Evolutionary conservation across 2,113 vertebrate species (phyloP).

Genomic region (Seriola rivoliana): DNA sequence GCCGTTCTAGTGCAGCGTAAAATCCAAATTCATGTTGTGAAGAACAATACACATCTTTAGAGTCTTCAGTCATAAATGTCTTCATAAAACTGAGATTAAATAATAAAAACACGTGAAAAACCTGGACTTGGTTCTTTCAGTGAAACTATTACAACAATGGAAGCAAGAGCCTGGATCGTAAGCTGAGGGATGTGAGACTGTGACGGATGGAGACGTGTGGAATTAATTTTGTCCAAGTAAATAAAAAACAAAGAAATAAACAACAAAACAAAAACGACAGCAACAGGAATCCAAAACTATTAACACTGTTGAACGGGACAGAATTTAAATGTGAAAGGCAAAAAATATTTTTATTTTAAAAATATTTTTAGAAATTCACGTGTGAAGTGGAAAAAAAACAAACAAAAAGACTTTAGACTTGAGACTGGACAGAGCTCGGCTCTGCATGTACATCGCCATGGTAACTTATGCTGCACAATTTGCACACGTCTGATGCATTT

Average conservation of each 20-base stretch:
- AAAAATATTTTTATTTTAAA: background rate
- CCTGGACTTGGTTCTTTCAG: no score
- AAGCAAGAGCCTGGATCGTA: slow-evolving; percentile 20
- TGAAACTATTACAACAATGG: slow-evolving; percentile 5
- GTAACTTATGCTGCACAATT: no score
- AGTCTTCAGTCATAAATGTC: no score
- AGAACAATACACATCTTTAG: no score
- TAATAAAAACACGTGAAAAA: background rate
- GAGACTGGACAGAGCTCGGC: no score
- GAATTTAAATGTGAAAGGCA: background rate
- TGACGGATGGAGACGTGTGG: slow-evolving; percentile 23
- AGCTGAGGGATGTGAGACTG: slow-evolving; percentile 33
- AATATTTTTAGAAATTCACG: no score
- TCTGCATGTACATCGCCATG: no score
- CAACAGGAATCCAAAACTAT: background rate
- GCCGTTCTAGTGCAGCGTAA: background rate
- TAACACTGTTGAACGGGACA: background rate
- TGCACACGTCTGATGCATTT: no score
- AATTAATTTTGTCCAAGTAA: slow-evolving; percentile 46
- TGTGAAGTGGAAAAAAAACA: no score
- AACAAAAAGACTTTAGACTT: no score
- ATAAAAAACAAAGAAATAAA: background rate
- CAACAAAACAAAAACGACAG: background rate
- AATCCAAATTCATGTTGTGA: no score
- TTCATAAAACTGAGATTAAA: no score